Evolutionary conservation across 1,140 invertebrate species (phyloP), one percentile per base, ranked within the genome.

Genomic region (Drosophila rufa): DNA sequence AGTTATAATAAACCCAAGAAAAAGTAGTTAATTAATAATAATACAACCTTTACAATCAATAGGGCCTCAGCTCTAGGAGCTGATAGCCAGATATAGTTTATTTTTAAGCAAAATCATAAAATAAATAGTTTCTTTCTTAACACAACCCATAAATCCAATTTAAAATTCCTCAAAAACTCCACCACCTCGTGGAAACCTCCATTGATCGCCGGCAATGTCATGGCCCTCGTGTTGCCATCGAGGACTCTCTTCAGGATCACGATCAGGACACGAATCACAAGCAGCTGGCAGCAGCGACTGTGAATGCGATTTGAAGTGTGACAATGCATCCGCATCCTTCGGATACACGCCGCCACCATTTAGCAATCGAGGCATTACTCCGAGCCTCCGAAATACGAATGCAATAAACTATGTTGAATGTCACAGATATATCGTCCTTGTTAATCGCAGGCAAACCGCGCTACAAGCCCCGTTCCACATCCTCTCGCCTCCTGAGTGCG

Each of bases 401-500:
- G 78, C 81, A 81, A 90, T 89, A 85, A 89, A 90, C 71, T 85
- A 84, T 84, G 75, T 84, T 82, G 50, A 71, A 79, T 90, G 78
- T 82, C 78, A 69, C 47, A 66, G 61, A 75, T 36, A 40, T 38
- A 55, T 53, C 43, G 66, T 62, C 67, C 47, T 59, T 61, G 73
- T 67, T 70, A 57, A 56, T 62, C 43, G 69, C 58, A 61, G 48
- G 50, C 42, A 46, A 70, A 70, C 67, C 67, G 67, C 42, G 67
- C 67, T 43, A 70, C 66, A 70, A 68, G 45, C 48, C 62, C 30
- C 67, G n/a, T 9, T 9, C 25, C 14, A n/a, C 46, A n/a, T 53
- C 60, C 38, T 15, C 6, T 30, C 27, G 42, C 33, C 45, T 67
- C 47, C 47, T 74, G 68, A 68, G 64, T 81, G 62, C 56, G 47